Percentiles rank a stretch among this genome's conserved stretches.
phyloP scores from a whole-genome alignment of 2,113 vertebrate species.

The Phalacrocorax carbo region DNA sequence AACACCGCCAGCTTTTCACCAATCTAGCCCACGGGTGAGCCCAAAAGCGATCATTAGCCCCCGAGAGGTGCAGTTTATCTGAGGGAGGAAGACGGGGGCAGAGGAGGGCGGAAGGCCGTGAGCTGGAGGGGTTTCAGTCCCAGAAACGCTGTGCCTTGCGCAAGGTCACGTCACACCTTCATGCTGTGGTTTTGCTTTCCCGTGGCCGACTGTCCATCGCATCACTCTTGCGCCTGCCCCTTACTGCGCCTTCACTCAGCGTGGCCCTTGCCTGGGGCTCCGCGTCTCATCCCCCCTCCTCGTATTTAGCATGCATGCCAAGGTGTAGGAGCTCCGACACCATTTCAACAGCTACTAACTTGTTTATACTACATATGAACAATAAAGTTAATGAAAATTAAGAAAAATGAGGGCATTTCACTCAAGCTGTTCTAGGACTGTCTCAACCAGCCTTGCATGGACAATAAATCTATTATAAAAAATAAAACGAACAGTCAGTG shows the following conservation, averaged over 20 bases:
- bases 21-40: not conserved
- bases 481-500: not conserved
- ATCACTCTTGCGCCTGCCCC: not conserved
- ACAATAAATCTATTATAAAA: not conserved
- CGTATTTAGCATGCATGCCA: not conserved
- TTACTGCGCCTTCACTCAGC: rapidly evolving
- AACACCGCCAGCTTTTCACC: not conserved
- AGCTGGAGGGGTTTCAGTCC: not conserved
- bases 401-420: not conserved
- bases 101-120: not conserved
- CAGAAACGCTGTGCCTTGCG: not conserved
- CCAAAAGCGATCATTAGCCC: not conserved
- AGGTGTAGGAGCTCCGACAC: not conserved
- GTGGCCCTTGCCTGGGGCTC: not conserved
- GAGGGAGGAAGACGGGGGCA: not conserved
- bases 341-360: not conserved
- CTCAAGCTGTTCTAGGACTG: not conserved
- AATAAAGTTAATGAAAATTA: not conserved
- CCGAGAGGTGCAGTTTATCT: rapidly evolving
- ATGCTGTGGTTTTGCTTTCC: not conserved
- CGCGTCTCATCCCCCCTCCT: not conserved
- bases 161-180: not conserved
- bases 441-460: not conserved
- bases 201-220: rapidly evolving
- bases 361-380: not conserved